These are phyloP conservation scores for Centropristis striata DNA, from an alignment of 2,113 vertebrate species.

Conservation along the genomic window DNA sequence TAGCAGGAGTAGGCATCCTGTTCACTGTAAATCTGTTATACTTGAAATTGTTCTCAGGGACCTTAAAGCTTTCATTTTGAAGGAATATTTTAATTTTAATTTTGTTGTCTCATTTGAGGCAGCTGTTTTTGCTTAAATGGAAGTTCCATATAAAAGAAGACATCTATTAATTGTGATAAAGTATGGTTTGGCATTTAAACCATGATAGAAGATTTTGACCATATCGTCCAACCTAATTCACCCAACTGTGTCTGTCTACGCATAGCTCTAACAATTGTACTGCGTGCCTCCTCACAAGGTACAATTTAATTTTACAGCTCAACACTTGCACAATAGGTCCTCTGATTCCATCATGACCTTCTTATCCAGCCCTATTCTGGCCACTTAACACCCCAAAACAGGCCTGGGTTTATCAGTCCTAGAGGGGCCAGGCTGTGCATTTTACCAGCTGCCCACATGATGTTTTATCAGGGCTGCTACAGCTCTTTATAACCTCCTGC, in stretches of 20 bases:
- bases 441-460: constrained; percentile 44
- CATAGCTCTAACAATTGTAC: neutral
- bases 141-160: no score
- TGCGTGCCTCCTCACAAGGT: neutral
- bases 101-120: no score
- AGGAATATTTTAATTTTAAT: no score
- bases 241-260: constrained; percentile 17
- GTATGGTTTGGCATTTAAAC: no score
- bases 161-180: no score
- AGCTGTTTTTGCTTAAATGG: no score
- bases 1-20: no score
- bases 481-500: constrained; percentile 52
- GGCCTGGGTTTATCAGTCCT: constrained; percentile 27
- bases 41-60: no score
- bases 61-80: no score
- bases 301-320: neutral
- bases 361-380: neutral
- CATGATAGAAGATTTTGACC: no score
- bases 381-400: constrained; percentile 20
- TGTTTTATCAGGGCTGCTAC: constrained; percentile 55
- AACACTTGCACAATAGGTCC: constrained; percentile 1
- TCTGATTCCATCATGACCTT: constrained; percentile 25
- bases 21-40: no score
- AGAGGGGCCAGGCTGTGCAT: constrained; percentile 11
- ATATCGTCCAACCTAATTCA: no score